Base-by-base conservation (phyloP, 2,113 vertebrate species). In the Rallus limicola region DNA sequence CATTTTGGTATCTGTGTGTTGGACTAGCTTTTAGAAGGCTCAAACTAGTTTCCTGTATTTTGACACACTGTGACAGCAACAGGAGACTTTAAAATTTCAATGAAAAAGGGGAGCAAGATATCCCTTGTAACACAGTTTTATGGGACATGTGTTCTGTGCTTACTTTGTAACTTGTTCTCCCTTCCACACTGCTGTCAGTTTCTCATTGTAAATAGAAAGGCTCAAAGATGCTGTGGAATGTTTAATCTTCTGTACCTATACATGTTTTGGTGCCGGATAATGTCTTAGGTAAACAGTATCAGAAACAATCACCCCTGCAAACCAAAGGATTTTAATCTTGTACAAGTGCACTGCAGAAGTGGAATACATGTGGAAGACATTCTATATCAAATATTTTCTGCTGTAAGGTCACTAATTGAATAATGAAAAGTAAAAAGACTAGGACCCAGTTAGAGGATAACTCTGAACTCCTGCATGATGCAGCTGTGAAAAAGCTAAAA, bases 111-210 rank as follows among this genome's bases (percentile, higher is more conserved):
- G 82, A 75, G 52, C 15, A 77, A 60, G 52, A 48, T 78, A 55
- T 6, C 9, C n/a, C 28, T 82, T 76, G 26, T 36, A 50, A 44
- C 24, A 58, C 19, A 46, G 11, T n/a, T 74, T 62, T 58, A 68
- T 52, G 28, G 31, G 31, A 42, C 18, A 36, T 36, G 17, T 48
- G 67, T 8, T 44, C 46, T 53, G 34, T 63, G 5, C 29, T 13
- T 62, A 44, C 60, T 79, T 68, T 74, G 46, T 63, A 63, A 34
- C 24, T 53, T 60, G 9, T 52, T 56, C 24, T 82, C 19, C 55
- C 8, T 71, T 79, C 40, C 36, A 34, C 1, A 0, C 12, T 1
- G 1, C 53, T 68, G 40, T n/a, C 5, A 2, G 6, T 4, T 71
- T 52, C 65, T 65, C 29, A 50, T 63, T 74, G 11, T 38, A 52